Base-by-base conservation (phyloP, 2,888 invertebrate species). In the Drosophila recens region DNA sequence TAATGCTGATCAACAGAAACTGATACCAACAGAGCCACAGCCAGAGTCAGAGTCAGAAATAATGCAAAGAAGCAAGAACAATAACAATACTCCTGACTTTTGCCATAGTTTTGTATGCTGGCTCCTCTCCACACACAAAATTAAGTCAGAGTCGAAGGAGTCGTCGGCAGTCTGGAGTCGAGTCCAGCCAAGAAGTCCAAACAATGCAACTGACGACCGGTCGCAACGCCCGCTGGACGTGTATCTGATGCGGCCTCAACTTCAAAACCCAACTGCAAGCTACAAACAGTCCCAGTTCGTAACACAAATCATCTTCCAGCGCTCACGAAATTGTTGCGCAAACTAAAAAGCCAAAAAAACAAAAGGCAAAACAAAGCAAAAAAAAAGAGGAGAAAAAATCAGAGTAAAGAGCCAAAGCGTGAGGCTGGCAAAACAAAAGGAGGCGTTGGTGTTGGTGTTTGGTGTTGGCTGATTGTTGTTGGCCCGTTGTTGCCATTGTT, bases 271-370 rank as follows among this genome's bases (percentile, higher is more conserved):
- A 54, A 52, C n/a, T 20, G n/a, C 34, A 48, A 33, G 30, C 46
- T 61, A 46, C 79, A 11, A 17, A 10, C 43, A 84, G 67, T 85
- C 72, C 67, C 87, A 84, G 82, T 81, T 79, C 72, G 74, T 67
- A 89, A 88, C 82, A 87, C 91, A 91, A 91, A 87, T 90, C 91
- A 91, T 90, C 91, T 90, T 91, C 90, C 91, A 91, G 89, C 90
- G 90, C 91, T 91, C 91, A 90, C 90, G 90, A 91, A 91, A 89
- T 87, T 91, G 90, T 90, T 90, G 90, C 80, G 87, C 79, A 90
- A 90, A 89, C 90, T 90, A 79, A 79, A 86, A 76, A 84, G 62
- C 46, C 66, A 67, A 76, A 67, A 68, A 72, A 65, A 67, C 67
- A 72, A 65, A 65, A 70, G 46, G 9, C 10, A 13, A 17, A 43